Evolutionary conservation across 2,113 vertebrate genomes (phyloP).

Genomic region (Castor canadensis): DNA sequence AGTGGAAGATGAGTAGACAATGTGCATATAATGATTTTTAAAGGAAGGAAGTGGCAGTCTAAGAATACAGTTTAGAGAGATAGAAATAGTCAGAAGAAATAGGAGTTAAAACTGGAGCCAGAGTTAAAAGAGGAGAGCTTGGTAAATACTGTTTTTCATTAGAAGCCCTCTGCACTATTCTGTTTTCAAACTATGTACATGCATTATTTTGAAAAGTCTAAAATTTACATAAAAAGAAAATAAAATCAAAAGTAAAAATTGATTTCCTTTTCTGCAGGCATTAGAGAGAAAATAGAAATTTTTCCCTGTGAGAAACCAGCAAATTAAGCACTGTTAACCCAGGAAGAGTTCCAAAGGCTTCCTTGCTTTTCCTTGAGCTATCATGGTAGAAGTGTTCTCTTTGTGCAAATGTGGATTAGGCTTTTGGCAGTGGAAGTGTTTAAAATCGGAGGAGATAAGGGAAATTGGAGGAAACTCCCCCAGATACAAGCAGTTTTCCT

Average conservation of each 20-base stretch:
- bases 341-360: not conserved
- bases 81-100: not conserved
- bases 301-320: not conserved
- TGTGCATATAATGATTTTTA: not conserved
- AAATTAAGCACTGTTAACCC: not conserved
- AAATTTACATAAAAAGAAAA: slow-evolving; percentile 27
- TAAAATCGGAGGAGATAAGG: slow-evolving; percentile 13
- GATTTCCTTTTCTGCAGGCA: slow-evolving; percentile 56
- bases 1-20: not conserved
- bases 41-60: not conserved
- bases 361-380: accelerated
- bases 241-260: slow-evolving; percentile 55
- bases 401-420: not conserved
- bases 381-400: not conserved
- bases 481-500: not conserved
- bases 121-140: not conserved
- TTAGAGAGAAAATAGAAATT: slow-evolving; percentile 23
- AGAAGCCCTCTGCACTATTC: not conserved
- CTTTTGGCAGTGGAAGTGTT: not conserved
- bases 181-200: slow-evolving; percentile 11
- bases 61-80: not conserved
- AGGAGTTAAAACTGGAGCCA: not conserved
- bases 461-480: not conserved
- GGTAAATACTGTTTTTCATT: not conserved
- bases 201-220: slow-evolving; percentile 36